Evolutionary conservation across 2,797 vertebrate genomes (phyloP), one percentile per base, ranked within the genome.

Genomic region (Falco cherrug): DNA sequence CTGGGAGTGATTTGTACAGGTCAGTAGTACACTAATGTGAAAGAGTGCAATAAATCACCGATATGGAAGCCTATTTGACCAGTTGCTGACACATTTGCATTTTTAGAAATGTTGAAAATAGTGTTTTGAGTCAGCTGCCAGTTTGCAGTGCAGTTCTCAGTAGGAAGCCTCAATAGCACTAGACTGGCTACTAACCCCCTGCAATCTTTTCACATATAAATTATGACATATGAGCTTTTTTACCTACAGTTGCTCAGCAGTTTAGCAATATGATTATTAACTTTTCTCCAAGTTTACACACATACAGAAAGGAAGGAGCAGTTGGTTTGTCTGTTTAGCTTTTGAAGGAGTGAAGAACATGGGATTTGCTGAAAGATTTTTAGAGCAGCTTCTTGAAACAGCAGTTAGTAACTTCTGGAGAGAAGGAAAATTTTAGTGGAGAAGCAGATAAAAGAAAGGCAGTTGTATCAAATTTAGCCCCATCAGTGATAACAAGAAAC

Each of bases 171-270:
- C 83, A 85, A 93, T 54, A 83, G 33, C 50, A 56, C 13, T 71
- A 86, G 85, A 94, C 29, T 91, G 89, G 90, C 75, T 61, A 65
- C 71, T 91, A 95, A 95, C 50, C 24, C 67, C 85, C 87, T 86
- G 78, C 65, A 88, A 50, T 85, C 70, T 73, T 54, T 94, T 85
- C 85, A 83, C 76, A 64, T 76, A 94, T 82, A 91, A 97, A 94
- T 97, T 93, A 60, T 91, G 93, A 89, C 82, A 82, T 94, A 92
- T 84, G 96, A 87, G 68, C 33, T 91, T 91, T 84, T 92, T 73
- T 59, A 71, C 78, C 73, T 93, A 48, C 61, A 68, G 85, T 96
- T 97, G 78, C 95, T 97, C 95, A 96, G 89, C 91, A 94, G 68
- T 95, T 71, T 73, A 87, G 53, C 70, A 78, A 41, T 87, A 83